Percentiles rank a stretch among this genome's conserved stretches.
Evolutionary conservation across 2,113 vertebrate species (phyloP).

Genomic region (Cervus canadensis): DNA sequence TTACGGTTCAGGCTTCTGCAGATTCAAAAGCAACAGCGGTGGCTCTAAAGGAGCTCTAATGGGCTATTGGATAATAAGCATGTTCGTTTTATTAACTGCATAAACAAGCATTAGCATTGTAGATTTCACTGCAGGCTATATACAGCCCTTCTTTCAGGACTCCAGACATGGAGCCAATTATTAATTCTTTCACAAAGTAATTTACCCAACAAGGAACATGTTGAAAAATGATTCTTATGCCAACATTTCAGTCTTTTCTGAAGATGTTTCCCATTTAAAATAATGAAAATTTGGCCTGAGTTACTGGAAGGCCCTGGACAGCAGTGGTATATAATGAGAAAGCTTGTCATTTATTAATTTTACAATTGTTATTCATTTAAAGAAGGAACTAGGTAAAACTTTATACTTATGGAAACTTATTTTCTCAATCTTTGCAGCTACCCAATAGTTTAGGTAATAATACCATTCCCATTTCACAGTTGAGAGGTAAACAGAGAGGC

Average conservation of each 20-base stretch:
- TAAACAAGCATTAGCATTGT: neutral
- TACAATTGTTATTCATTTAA: slow-evolving; percentile 28
- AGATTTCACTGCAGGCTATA: slow-evolving; percentile 1
- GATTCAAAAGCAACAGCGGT: neutral
- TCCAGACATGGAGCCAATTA: slow-evolving; percentile 43
- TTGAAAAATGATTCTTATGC: slow-evolving; percentile 19
- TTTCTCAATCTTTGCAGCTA: neutral
- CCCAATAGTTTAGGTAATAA: neutral
- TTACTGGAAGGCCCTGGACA: slow-evolving; percentile 34
- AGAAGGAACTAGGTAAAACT: slow-evolving; percentile 5
- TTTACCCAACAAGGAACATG: slow-evolving; percentile 56
- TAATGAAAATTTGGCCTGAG: slow-evolving; percentile 53
- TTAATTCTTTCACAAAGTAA: slow-evolving; percentile 54
- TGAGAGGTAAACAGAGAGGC: neutral
- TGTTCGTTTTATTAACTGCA: slow-evolving; percentile 42
- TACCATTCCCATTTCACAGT: neutral
- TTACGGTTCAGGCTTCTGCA: neutral
- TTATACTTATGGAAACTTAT: neutral
- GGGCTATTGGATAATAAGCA: slow-evolving; percentile 6
- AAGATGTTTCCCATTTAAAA: slow-evolving; percentile 59
- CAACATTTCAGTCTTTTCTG: slow-evolving; percentile 48
- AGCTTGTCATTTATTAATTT: slow-evolving; percentile 59
- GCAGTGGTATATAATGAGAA: slow-evolving; percentile 46
- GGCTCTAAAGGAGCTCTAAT: neutral
- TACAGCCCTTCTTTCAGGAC: neutral